Conservation (phyloP, 2,888 invertebrate species). For the Lochmaea capreae region DNA sequence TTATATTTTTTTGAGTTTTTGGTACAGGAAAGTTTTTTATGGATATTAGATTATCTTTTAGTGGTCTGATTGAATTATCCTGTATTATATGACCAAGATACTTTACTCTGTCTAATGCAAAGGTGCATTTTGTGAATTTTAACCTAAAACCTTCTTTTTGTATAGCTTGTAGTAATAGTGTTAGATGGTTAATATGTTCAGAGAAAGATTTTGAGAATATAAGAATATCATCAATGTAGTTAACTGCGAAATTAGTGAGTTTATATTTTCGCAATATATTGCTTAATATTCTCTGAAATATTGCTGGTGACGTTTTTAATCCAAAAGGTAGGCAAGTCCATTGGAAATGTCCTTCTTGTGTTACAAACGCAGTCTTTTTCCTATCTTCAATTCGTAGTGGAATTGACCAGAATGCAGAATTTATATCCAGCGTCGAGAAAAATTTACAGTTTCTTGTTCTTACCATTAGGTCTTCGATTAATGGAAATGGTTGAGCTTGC, state of each 20-base stretch:
- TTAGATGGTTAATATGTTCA: slow-evolving; percentile 13
- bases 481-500: slow-evolving; percentile 32
- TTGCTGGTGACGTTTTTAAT: slow-evolving; percentile 10
- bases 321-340: slow-evolving; percentile 23
- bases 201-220: slow-evolving; percentile 23
- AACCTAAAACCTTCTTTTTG: slow-evolving; percentile 22
- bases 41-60: background rate
- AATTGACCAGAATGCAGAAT: slow-evolving; percentile 29
- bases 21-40: background rate
- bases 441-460: slow-evolving; percentile 9
- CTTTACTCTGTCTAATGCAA: slow-evolving; percentile 13
- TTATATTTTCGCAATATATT: too few species aligned
- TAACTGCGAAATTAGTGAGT: background rate
- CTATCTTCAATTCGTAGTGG: slow-evolving; percentile 17
- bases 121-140: slow-evolving; percentile 29
- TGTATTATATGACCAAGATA: slow-evolving; percentile 20
- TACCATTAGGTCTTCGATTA: slow-evolving; percentile 29
- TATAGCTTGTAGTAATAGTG: slow-evolving; percentile 15
- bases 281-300: slow-evolving; percentile 12
- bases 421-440: slow-evolving; percentile 18
- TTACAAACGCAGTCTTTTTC: slow-evolving; percentile 25
- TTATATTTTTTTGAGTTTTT: background rate
- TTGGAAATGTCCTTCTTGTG: slow-evolving; percentile 26
- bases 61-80: background rate
- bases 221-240: slow-evolving; percentile 25